Evolutionary conservation across 1,140 invertebrate species (phyloP).

Genomic region (Trichogramma pretiosum): DNA sequence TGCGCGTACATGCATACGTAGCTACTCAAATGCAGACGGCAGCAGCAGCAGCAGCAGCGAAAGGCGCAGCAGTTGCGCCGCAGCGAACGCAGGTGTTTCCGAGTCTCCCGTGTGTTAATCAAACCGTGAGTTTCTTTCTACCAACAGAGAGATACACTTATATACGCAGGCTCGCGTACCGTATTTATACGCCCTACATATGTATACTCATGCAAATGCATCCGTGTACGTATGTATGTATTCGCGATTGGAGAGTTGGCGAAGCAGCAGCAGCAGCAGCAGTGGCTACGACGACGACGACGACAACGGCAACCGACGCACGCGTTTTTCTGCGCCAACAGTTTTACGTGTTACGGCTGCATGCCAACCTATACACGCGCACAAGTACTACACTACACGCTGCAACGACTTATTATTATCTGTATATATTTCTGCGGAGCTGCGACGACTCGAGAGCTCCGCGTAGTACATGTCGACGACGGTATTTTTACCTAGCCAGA

Average conservation of each 20-base stretch:
- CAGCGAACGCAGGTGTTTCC: conserved; percentile 36
- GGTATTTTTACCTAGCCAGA: no score
- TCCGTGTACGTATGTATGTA: conserved; percentile 3
- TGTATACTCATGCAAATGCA: conserved; percentile 10
- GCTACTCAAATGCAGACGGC: conserved; percentile 4
- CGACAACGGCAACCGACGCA: background rate
- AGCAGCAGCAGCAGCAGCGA: conserved; percentile 14
- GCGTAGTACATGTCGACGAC: no score
- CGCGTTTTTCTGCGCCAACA: background rate
- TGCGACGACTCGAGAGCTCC: no score
- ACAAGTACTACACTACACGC: no score
- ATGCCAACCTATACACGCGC: background rate
- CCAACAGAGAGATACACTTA: no score
- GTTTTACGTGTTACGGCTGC: background rate
- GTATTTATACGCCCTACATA: background rate
- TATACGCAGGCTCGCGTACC: background rate
- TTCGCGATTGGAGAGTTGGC: no score
- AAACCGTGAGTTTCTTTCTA: no score
- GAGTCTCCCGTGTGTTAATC: conserved; percentile 40
- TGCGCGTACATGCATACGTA: no score
- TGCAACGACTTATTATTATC: no score
- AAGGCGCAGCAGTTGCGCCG: background rate
- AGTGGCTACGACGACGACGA: background rate
- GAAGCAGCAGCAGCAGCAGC: no score
- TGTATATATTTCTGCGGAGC: no score